phyloP scores from a whole-genome alignment of 2,888 invertebrate genomes.

The Mythimna ferrago region DNA sequence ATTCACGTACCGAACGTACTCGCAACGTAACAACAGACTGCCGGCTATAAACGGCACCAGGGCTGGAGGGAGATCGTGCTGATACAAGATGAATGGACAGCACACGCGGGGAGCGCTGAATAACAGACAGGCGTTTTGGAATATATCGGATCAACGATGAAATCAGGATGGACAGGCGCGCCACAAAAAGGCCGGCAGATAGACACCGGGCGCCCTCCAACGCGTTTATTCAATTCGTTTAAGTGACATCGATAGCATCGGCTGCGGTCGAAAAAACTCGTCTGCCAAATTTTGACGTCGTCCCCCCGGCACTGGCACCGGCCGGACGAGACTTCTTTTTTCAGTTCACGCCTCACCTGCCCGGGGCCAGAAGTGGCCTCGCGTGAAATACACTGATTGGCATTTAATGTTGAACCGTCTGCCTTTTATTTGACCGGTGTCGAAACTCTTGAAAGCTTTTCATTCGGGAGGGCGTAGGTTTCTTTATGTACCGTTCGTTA shows the following conservation, averaged over 20 bases:
- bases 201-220: conserved; percentile 79
- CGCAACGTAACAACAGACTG: conserved; percentile 62
- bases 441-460: conserved; percentile 68
- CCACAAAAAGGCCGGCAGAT: conserved; percentile 70
- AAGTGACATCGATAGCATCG: conserved; percentile 90
- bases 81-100: conserved; percentile 60
- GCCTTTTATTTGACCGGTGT: conserved; percentile 72
- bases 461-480: conserved; percentile 65
- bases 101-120: conserved; percentile 53
- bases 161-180: conserved; percentile 65
- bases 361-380: conserved; percentile 78
- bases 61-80: conserved; percentile 43
- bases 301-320: conserved; percentile 71
- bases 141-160: conserved; percentile 66
- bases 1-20: conserved; percentile 72
- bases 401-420: conserved; percentile 81
- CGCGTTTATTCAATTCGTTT: conserved; percentile 89
- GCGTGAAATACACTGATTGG: conserved; percentile 84
- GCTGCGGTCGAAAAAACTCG: conserved; percentile 87
- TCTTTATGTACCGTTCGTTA: conserved; percentile 65
- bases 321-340: conserved; percentile 81
- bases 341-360: conserved; percentile 85
- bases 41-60: conserved; percentile 57
- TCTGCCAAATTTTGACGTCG: conserved; percentile 83
- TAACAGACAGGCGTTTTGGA: conserved; percentile 65